phyloP scores from a whole-genome alignment of 1,140 invertebrate genomes.

The Tetragnatha versicolor region DNA sequence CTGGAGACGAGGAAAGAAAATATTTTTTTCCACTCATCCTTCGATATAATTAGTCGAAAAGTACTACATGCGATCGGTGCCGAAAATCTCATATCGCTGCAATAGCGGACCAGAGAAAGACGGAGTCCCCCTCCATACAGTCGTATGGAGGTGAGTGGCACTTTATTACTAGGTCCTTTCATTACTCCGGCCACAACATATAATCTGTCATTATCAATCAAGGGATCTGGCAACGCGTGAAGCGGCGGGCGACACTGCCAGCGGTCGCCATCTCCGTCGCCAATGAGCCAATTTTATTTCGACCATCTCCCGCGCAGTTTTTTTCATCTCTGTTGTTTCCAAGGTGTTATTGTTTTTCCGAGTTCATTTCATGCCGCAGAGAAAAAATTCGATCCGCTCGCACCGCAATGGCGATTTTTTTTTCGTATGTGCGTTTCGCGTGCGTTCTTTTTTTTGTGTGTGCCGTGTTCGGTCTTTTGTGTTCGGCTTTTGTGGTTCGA shows the following conservation, averaged over 20 bases:
- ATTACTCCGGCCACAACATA: slow-evolving; percentile 44
- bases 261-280: slow-evolving; percentile 20
- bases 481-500: no score
- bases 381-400: no score
- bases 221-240: slow-evolving; percentile 40
- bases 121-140: not conserved
- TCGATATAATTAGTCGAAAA: slow-evolving; percentile 24
- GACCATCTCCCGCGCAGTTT: not conserved
- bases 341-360: not conserved
- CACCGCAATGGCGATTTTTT: not conserved
- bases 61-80: slow-evolving; percentile 16
- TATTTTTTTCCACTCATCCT: no score
- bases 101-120: slow-evolving; percentile 7
- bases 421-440: not conserved
- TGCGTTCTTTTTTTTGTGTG: not conserved
- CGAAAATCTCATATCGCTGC: slow-evolving; percentile 11
- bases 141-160: slow-evolving; percentile 28
- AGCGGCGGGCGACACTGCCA: slow-evolving; percentile 11
- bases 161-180: slow-evolving; percentile 47
- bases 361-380: not conserved
- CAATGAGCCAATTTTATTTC: slow-evolving; percentile 27
- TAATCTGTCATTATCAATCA: slow-evolving; percentile 51
- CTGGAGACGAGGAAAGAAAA: no score
- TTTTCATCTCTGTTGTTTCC: not conserved
- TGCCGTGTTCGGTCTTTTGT: no score